Percentiles rank a stretch among this genome's conserved stretches.
Evolutionary conservation across 1,140 invertebrate species (phyloP).

Genomic region (Ostrea edulis): DNA sequence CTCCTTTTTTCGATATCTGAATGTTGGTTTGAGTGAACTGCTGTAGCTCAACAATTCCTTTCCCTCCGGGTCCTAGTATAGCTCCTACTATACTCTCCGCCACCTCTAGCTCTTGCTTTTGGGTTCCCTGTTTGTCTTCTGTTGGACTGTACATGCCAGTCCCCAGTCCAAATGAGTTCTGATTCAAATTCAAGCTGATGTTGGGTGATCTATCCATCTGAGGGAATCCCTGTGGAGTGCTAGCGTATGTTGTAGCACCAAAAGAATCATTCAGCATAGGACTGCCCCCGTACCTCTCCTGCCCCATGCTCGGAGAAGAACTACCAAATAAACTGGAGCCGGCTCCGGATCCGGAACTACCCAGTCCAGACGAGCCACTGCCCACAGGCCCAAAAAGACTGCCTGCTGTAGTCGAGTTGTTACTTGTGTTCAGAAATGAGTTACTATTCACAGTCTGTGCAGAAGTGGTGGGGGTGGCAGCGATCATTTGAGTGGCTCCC

Average conservation of each 20-base stretch:
- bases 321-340: slow-evolving; percentile 76
- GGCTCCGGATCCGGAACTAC: slow-evolving; percentile 74
- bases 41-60: slow-evolving; percentile 97
- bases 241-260: slow-evolving; percentile 67
- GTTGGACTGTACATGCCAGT: slow-evolving; percentile 80
- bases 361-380: slow-evolving; percentile 73
- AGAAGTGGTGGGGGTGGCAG: slow-evolving; percentile 59
- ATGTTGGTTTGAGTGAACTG: slow-evolving; percentile 97
- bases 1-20: slow-evolving; percentile 99
- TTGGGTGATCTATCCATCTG: slow-evolving; percentile 78
- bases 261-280: slow-evolving; percentile 76
- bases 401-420: slow-evolving; percentile 69
- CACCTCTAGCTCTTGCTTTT: slow-evolving; percentile 94
- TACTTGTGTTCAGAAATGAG: slow-evolving; percentile 73
- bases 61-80: slow-evolving; percentile 96
- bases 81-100: slow-evolving; percentile 95
- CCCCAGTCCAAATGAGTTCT: slow-evolving; percentile 89
- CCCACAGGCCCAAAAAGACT: slow-evolving; percentile 78
- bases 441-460: slow-evolving; percentile 63
- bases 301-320: slow-evolving; percentile 73
- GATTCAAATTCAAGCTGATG: slow-evolving; percentile 81
- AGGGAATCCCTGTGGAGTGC: slow-evolving; percentile 65
- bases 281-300: slow-evolving; percentile 73
- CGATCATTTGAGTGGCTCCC: slow-evolving; percentile 67
- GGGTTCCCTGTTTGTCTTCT: slow-evolving; percentile 78